Evolutionary conservation across 2,113 vertebrate genomes (phyloP).

Genomic region (Grallaria varia): DNA sequence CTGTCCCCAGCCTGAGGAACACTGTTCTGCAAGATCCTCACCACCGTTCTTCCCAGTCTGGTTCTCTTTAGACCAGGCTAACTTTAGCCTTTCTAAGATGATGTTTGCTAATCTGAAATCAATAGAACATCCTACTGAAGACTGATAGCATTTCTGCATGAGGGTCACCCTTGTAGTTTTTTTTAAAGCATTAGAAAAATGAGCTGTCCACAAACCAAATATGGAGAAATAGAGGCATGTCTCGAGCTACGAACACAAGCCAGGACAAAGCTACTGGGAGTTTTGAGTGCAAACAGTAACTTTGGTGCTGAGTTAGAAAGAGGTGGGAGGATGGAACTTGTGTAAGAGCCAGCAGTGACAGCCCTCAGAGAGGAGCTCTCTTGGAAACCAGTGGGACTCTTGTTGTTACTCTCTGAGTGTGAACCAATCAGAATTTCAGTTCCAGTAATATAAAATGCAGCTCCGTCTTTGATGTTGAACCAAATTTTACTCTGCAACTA

Average conservation of each 20-base stretch:
- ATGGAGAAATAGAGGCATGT: not conserved
- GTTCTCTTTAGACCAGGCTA: not conserved
- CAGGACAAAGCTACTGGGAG: not conserved
- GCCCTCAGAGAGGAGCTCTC: not conserved
- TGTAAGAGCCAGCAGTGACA: not conserved
- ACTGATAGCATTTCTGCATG: not conserved
- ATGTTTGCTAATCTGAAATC: slow-evolving; percentile 24
- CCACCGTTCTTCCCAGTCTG: not conserved
- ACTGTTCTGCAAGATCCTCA: not conserved
- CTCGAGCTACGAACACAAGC: not conserved
- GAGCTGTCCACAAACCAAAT: not conserved
- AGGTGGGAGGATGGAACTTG: not conserved
- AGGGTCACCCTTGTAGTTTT: not conserved
- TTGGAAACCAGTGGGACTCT: not conserved
- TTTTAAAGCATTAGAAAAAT: not conserved
- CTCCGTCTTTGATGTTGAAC: not conserved
- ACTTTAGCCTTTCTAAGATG: not conserved
- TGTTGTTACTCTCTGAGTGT: not conserved
- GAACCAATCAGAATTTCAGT: not conserved
- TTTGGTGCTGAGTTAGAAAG: not conserved
- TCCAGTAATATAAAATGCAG: not conserved
- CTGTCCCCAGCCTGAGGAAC: not conserved
- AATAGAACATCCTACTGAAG: not conserved
- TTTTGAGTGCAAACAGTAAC: not conserved
- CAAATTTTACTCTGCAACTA: not conserved